phyloP scores from a whole-genome alignment of 1,140 invertebrate species.

The Drosophila ohnishii region DNA sequence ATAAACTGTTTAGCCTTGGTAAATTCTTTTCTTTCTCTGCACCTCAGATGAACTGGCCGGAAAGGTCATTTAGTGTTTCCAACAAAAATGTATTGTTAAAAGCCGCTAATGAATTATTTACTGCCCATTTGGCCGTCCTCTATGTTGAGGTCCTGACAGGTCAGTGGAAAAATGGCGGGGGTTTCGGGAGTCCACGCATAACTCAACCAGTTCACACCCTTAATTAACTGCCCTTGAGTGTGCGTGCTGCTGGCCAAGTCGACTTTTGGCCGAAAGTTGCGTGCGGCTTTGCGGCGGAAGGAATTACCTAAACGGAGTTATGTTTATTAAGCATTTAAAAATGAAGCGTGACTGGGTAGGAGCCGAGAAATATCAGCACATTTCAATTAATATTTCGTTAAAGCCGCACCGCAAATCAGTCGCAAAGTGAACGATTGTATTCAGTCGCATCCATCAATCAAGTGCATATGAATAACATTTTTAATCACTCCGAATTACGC shows the following conservation, averaged over 20 bases:
- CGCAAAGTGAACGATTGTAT: slow-evolving; percentile 45
- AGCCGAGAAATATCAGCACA: slow-evolving; percentile 8
- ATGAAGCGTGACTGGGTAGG: slow-evolving; percentile 33
- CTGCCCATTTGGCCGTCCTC: slow-evolving; percentile 64
- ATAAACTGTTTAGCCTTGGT: no score
- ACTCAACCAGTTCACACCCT: slow-evolving; percentile 82
- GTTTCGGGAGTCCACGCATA: slow-evolving; percentile 59
- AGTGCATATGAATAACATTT: slow-evolving; percentile 73
- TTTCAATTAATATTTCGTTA: slow-evolving; percentile 18
- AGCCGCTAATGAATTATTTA: slow-evolving; percentile 82
- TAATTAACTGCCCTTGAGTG: slow-evolving; percentile 70
- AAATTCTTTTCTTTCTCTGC: slow-evolving; percentile 2
- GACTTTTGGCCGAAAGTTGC: slow-evolving; percentile 55
- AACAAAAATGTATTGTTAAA: slow-evolving; percentile 80
- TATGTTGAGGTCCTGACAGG: slow-evolving; percentile 36
- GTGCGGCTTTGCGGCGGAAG: slow-evolving; percentile 46
- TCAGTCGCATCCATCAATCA: slow-evolving; percentile 64
- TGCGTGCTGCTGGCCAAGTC: slow-evolving; percentile 72
- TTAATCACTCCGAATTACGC: slow-evolving; percentile 75
- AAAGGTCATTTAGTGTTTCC: slow-evolving; percentile 45
- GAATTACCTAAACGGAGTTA: slow-evolving; percentile 58
- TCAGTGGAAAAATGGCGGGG: slow-evolving; percentile 27
- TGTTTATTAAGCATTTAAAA: slow-evolving; percentile 74
- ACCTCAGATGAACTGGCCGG: slow-evolving; percentile 4
- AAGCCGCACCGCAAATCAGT: slow-evolving; percentile 37